Percentiles rank a stretch among this genome's conserved stretches.
phyloP scores from a whole-genome alignment of 1,140 invertebrate genomes.

The Drosophila rufa region DNA sequence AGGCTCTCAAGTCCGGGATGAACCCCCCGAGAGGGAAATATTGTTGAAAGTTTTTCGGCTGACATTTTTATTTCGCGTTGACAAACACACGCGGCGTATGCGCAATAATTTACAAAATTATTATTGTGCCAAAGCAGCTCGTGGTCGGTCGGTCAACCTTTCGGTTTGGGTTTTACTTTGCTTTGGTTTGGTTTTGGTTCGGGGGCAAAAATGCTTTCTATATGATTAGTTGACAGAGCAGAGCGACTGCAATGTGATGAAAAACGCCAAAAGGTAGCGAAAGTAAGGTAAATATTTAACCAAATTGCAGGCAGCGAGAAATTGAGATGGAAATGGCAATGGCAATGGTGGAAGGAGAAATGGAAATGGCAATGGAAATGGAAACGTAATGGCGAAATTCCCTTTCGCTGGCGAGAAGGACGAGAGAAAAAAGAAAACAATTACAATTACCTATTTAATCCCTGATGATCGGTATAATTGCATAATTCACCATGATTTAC shows the following conservation, averaged over 20 bases:
- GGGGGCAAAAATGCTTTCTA: slow-evolving; percentile 59
- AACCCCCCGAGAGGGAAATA: slow-evolving; percentile 23
- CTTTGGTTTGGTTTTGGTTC: slow-evolving; percentile 4
- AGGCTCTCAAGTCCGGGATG: slow-evolving; percentile 15
- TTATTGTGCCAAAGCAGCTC: slow-evolving; percentile 59
- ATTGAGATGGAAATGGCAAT: slow-evolving; percentile 4
- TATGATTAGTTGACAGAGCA: slow-evolving; percentile 77
- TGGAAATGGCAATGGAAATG: neutral
- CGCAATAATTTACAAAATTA: slow-evolving; percentile 77
- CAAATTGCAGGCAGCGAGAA: slow-evolving; percentile 9
- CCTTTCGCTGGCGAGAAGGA: slow-evolving; percentile 8
- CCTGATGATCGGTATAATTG: slow-evolving; percentile 42
- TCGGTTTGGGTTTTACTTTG: neutral
- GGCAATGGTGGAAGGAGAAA: too few species aligned
- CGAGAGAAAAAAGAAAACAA: slow-evolving; percentile 5
- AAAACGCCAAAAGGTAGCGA: slow-evolving; percentile 26
- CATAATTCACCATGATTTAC: slow-evolving; percentile 49
- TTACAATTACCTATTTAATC: slow-evolving; percentile 45
- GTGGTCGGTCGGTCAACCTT: slow-evolving; percentile 6
- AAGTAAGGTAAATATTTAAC: slow-evolving; percentile 46
- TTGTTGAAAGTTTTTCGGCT: slow-evolving; percentile 39
- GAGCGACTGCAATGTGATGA: slow-evolving; percentile 28
- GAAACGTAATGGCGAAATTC: slow-evolving; percentile 4
- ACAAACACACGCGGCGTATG: slow-evolving; percentile 73
- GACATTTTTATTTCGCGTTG: slow-evolving; percentile 54